These are phyloP conservation scores for Lydus trimaculatus DNA, from an alignment of 2,888 invertebrate species.

Conservation along the genomic window DNA sequence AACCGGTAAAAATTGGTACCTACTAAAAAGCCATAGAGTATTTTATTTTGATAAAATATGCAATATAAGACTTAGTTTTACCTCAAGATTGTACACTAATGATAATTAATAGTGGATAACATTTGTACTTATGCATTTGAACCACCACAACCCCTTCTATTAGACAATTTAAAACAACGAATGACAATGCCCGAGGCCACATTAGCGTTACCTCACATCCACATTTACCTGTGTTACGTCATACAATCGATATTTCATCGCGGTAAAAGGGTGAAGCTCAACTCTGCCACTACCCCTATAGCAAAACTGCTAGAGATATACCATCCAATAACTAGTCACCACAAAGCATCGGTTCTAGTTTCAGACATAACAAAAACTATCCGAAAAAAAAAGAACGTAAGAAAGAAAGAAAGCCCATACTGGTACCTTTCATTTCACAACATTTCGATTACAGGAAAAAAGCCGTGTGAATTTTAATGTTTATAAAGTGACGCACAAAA, in stretches of 20 bases:
- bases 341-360: background rate
- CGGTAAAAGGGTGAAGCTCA: slow-evolving; percentile 54
- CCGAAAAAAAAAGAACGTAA: no score
- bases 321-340: slow-evolving; percentile 35
- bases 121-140: background rate
- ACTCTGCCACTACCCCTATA: background rate
- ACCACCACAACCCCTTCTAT: slow-evolving; percentile 17
- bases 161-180: slow-evolving; percentile 31
- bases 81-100: background rate
- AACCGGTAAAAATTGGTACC: background rate
- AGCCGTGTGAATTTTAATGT: slow-evolving; percentile 3
- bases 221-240: slow-evolving; percentile 51
- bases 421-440: background rate
- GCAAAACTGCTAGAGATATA: background rate
- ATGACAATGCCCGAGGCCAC: slow-evolving; percentile 52
- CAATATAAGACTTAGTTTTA: background rate
- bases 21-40: no score
- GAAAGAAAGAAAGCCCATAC: background rate
- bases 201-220: slow-evolving; percentile 37
- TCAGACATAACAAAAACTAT: background rate
- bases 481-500: background rate
- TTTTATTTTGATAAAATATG: no score
- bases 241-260: slow-evolving; percentile 58
- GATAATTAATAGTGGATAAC: slow-evolving; percentile 2
- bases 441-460: background rate